These are phyloP conservation scores for Prietella phreatophila DNA, from an alignment of 2,113 vertebrate species.

Conservation along the genomic window DNA sequence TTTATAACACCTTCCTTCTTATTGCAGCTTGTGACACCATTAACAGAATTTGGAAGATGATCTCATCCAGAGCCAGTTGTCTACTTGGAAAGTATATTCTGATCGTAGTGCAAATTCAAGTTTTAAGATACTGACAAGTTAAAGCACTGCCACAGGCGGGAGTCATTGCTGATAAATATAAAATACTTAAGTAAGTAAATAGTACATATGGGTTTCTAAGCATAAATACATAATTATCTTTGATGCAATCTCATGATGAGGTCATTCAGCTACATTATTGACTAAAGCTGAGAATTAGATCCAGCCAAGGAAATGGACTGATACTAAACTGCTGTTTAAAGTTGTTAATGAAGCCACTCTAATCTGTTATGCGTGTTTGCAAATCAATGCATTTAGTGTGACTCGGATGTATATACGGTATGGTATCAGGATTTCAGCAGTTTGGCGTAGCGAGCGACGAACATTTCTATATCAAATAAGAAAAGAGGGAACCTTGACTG, in stretches of 20 bases:
- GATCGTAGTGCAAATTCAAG: neutral
- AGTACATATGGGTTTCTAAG: neutral
- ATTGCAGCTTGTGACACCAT: constrained; percentile 3
- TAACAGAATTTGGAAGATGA: neutral
- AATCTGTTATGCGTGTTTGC: constrained; percentile 61
- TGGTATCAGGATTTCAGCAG: neutral
- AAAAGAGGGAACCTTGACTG: neutral
- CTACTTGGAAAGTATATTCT: neutral
- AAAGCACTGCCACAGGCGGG: neutral
- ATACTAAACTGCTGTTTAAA: constrained; percentile 60
- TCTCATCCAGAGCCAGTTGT: neutral
- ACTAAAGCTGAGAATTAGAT: constrained; percentile 5
- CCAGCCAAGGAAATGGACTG: constrained; percentile 28
- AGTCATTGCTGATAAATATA: neutral
- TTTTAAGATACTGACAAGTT: neutral
- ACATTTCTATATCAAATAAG: neutral
- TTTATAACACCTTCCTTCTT: neutral
- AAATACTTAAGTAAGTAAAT: constrained; percentile 7
- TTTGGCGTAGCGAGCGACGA: constrained; percentile 5
- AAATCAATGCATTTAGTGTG: constrained; percentile 62
- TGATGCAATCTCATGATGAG: constrained; percentile 16
- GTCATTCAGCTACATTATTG: neutral
- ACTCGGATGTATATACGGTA: constrained; percentile 10
- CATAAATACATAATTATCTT: constrained; percentile 20
- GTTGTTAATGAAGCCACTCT: constrained; percentile 60